Conservation (phyloP, 1,140 invertebrate species). For the Meloidogyne exigua region DNA sequence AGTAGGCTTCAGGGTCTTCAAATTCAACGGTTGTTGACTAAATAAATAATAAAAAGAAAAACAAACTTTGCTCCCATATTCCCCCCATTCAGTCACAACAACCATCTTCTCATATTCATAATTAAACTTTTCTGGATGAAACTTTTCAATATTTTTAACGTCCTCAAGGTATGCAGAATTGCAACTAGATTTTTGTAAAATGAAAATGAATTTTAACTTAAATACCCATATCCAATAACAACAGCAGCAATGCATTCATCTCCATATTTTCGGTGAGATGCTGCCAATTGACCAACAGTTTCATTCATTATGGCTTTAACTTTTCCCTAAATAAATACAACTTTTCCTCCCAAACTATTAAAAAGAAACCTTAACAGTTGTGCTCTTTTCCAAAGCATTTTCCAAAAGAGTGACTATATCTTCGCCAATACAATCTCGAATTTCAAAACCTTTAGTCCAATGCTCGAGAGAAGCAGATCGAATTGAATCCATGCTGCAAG, state of each 20-base stretch:
- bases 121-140: slow-evolving; percentile 46
- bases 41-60: slow-evolving; percentile 14
- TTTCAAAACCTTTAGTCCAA: slow-evolving; percentile 64
- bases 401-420: slow-evolving; percentile 58
- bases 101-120: slow-evolving; percentile 61
- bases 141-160: slow-evolving; percentile 57
- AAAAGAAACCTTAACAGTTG: slow-evolving; percentile 33
- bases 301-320: slow-evolving; percentile 64
- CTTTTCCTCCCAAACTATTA: no score
- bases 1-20: no score
- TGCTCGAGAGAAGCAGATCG: slow-evolving; percentile 61
- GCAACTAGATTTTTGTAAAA: slow-evolving; percentile 47
- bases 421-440: slow-evolving; percentile 60
- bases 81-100: slow-evolving; percentile 62
- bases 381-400: slow-evolving; percentile 62
- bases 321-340: slow-evolving; percentile 46
- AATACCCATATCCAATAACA: slow-evolving; percentile 62
- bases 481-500: slow-evolving; percentile 60
- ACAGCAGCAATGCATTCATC: slow-evolving; percentile 57
- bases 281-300: slow-evolving; percentile 61
- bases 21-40: no score
- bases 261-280: slow-evolving; percentile 61
- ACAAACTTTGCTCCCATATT: slow-evolving; percentile 52
- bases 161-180: slow-evolving; percentile 63
- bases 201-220: no score